These are phyloP conservation scores for Aurelia aurita complex sp. Pacific DNA, from an alignment of 30 jellyfish, hydroid and myxozoan genomes.

Conservation along the genomic window DNA sequence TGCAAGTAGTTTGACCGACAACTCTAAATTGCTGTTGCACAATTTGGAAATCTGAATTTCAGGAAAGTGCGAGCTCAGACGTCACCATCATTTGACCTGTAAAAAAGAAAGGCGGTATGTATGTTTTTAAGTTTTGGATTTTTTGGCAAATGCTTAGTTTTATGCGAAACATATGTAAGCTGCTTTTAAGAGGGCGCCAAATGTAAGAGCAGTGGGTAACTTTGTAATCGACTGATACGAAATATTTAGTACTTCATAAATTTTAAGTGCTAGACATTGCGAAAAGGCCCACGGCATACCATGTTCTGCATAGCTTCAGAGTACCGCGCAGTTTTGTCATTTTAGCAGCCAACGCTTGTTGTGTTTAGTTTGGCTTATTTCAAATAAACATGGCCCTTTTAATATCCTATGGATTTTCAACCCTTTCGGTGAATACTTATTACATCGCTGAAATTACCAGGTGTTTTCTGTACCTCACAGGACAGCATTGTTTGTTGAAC, in stretches of 20 bases:
- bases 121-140: too few species aligned
- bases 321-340: background rate
- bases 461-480: conserved; percentile 7
- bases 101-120: too few species aligned
- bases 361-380: background rate
- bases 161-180: too few species aligned
- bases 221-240: conserved; percentile 46
- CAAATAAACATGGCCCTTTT: background rate
- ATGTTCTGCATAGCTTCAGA: background rate
- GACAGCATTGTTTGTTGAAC: conserved; percentile 6
- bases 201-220: background rate
- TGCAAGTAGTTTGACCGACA: conserved; percentile 40
- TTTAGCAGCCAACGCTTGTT: background rate
- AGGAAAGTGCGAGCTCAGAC: too few species aligned
- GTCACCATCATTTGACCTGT: too few species aligned
- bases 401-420: background rate
- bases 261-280: conserved; percentile 31
- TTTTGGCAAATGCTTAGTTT: too few species aligned
- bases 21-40: background rate
- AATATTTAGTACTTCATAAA: conserved; percentile 42
- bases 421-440: background rate
- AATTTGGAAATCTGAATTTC: too few species aligned
- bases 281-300: too few species aligned
- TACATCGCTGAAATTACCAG: background rate
- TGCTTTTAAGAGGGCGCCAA: too few species aligned